These are phyloP conservation scores for Microctonus aethiopoides DNA, from an alignment of 2,888 invertebrate genomes.

Conservation along the genomic window DNA sequence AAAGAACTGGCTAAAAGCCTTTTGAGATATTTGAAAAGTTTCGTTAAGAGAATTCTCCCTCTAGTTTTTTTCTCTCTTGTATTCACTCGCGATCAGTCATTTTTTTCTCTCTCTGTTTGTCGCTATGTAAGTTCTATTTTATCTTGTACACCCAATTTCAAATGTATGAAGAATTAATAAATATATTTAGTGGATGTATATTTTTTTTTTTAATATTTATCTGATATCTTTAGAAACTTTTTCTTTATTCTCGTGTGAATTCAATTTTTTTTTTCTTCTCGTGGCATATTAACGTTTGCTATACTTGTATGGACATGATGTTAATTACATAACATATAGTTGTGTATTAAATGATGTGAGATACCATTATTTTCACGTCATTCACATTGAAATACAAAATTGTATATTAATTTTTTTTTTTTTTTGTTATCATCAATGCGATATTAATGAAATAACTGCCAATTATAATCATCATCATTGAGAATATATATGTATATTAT, in stretches of 20 bases:
- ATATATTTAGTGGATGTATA: constrained; percentile 20
- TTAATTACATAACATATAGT: too few species aligned
- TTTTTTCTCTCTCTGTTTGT: background rate
- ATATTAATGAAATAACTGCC: too few species aligned
- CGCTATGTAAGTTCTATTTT: background rate
- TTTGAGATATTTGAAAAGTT: constrained; percentile 60
- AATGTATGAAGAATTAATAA: constrained; percentile 21
- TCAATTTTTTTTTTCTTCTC: background rate
- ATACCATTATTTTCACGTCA: too few species aligned
- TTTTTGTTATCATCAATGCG: too few species aligned
- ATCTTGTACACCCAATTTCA: constrained; percentile 24
- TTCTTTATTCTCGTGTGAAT: too few species aligned
- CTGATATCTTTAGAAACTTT: background rate
- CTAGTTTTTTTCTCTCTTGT: constrained; percentile 28
- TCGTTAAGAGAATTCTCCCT: constrained; percentile 52
- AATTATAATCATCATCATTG: too few species aligned
- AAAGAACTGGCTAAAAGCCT: constrained; percentile 54
- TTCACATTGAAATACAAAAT: too few species aligned
- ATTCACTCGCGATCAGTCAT: background rate
- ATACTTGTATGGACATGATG: too few species aligned
- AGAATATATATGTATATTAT: too few species aligned
- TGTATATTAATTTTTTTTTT: too few species aligned
- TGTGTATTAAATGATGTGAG: too few species aligned
- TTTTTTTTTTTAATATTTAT: constrained; percentile 30
- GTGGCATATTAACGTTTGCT: background rate